These are phyloP conservation scores for Ridgeia piscesae DNA, from an alignment of 1,140 invertebrate species.

Conservation along the genomic window DNA sequence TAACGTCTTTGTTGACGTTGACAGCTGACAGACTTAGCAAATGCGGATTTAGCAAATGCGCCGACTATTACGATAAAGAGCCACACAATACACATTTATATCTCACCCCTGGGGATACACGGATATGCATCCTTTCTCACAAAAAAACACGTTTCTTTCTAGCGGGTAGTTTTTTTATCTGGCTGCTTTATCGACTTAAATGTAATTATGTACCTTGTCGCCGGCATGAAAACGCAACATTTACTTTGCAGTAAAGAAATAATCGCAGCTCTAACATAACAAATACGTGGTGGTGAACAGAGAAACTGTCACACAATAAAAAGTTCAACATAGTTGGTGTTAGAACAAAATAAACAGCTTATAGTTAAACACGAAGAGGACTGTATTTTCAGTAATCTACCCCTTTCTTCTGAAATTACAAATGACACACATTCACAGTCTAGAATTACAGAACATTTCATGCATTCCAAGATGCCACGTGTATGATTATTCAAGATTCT, in stretches of 20 bases:
- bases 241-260: background rate
- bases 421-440: background rate
- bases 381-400: background rate
- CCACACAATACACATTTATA: background rate
- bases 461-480: background rate
- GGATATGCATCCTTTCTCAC: background rate
- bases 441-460: background rate
- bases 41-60: background rate
- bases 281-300: background rate
- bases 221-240: background rate
- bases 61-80: background rate
- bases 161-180: background rate
- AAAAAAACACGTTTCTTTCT: background rate
- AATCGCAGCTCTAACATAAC: background rate
- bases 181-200: background rate
- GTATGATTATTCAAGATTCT: background rate
- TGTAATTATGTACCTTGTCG: background rate
- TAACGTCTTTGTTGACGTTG: background rate
- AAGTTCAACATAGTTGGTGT: background rate
- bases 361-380: background rate
- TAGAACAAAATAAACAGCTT: background rate
- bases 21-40: background rate
- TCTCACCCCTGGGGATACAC: background rate
- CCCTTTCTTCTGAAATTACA: background rate
- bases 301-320: background rate